Conservation (phyloP, 2,888 invertebrate genomes). For the Priocnemis perturbator region DNA sequence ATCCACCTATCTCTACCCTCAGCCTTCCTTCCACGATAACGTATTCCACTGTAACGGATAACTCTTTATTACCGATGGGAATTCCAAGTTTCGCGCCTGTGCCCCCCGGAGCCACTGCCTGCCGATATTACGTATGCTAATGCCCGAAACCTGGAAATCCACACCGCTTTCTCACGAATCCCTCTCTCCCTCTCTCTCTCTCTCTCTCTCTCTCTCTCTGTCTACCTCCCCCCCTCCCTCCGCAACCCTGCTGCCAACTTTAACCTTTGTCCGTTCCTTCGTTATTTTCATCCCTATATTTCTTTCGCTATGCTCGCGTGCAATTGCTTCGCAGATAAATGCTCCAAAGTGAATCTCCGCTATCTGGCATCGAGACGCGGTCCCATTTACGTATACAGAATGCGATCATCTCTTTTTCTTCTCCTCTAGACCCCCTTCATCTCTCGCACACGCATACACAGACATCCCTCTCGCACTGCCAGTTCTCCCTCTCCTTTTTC, state of each 20-base stretch:
- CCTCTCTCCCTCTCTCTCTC: background rate
- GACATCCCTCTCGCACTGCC: too few species aligned
- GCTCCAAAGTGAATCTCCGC: too few species aligned
- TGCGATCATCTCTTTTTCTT: too few species aligned
- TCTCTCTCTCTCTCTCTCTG: background rate
- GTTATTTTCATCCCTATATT: background rate
- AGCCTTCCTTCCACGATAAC: constrained; percentile 13
- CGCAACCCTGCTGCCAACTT: background rate
- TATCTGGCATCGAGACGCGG: too few species aligned
- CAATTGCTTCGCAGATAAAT: too few species aligned
- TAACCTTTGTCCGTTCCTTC: background rate
- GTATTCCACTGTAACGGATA: constrained; percentile 41
- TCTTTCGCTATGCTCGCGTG: background rate
- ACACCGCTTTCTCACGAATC: constrained; percentile 44
- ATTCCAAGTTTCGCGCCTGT: constrained; percentile 51
- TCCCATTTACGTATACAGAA: too few species aligned
- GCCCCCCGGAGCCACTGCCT: constrained; percentile 40
- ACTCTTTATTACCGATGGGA: constrained; percentile 66
- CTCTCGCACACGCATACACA: too few species aligned
- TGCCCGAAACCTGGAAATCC: constrained; percentile 51
- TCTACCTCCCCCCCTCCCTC: too few species aligned
- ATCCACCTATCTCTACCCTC: constrained; percentile 3
- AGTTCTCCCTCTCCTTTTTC: background rate
- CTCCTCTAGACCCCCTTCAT: too few species aligned
- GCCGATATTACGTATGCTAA: constrained; percentile 64